Evolutionary conservation across 2,113 vertebrate species (phyloP).

Genomic region (Etia nguti): DNA sequence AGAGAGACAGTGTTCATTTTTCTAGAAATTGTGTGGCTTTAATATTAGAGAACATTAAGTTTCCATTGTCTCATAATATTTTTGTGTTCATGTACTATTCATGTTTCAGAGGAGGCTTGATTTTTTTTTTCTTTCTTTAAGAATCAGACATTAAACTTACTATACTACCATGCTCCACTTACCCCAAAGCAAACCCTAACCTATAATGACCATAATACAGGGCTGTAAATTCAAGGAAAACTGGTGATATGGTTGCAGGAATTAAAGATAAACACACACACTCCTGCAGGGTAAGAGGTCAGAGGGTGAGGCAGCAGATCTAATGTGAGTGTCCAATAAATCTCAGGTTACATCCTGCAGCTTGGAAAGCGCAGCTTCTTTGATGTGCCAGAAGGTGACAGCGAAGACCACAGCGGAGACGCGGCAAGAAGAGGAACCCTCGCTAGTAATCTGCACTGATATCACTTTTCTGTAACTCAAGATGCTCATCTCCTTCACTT

Average conservation of each 20-base stretch:
- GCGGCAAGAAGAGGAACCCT: not conserved
- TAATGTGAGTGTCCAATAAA: conserved; percentile 61
- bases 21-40: not conserved
- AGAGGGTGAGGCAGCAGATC: conserved; percentile 32
- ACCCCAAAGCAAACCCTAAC: not conserved
- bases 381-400: conserved; percentile 44
- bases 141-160: not conserved
- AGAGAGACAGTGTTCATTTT: not conserved
- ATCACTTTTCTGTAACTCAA: not conserved
- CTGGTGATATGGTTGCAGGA: not conserved
- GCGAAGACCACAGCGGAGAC: conserved; percentile 23
- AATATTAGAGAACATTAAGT: not conserved
- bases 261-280: conserved; percentile 1
- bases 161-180: not conserved
- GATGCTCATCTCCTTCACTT: not conserved
- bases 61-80: not conserved
- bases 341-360: conserved; percentile 58
- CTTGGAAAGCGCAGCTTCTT: conserved; percentile 5
- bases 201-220: not conserved
- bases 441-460: not conserved
- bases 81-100: not conserved
- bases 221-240: not conserved
- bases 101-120: not conserved
- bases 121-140: not conserved
- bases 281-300: conserved; percentile 12